Base-by-base conservation (phyloP, 2,888 invertebrate species). In the Dicyrtoma fusca region DNA sequence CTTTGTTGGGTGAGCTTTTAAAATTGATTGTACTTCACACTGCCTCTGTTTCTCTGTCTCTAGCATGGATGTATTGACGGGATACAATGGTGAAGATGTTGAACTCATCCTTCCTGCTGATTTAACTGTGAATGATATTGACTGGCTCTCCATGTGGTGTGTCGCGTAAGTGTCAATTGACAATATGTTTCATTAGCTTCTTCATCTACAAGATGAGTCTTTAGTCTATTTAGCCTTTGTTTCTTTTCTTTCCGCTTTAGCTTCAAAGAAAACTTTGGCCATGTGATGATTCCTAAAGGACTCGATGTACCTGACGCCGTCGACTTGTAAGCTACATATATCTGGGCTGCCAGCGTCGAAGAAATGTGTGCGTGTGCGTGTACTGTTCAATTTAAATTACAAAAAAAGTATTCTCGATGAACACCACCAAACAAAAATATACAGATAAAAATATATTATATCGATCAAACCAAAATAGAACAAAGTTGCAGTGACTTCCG, bases 61-160 rank as follows among this genome's bases (percentile, higher is more conserved):
- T 44, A 87, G 93, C 34, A 83, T 91, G 64, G 88, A 91, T 74
- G 91, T 92, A 0, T 86, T 95, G 47, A 87, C 91, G 3, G 92
- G 92, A 5, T 95, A 95, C 84, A 91, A 92, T 81, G 95, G 95
- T 2, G 92, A 94, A 83, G 94, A 94, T 83, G 92, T 95, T 72
- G 94, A 94, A 85, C 91, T 95, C 79, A 92, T 92, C 81, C 84
- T 95, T 63, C 95, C 95, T 0, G 91, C 90, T 59, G 88, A 89
- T 80, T 84, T 94, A 77, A 94, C 94, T 0, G 92, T 93, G 0
- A 91, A 94, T 84, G 94, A 94, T 83, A 91, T 95, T 80, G 92
- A 94, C 84, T 95, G 94, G 94, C 86, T 95, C 26, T 88, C 93
- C 0, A 90, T 95, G 0, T 95, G 94, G 92, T 95, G 94, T 82